Percentiles rank a stretch among this genome's conserved stretches.
Evolutionary conservation across 2,888 invertebrate species (phyloP).

Genomic region (Orthosia gothica): DNA sequence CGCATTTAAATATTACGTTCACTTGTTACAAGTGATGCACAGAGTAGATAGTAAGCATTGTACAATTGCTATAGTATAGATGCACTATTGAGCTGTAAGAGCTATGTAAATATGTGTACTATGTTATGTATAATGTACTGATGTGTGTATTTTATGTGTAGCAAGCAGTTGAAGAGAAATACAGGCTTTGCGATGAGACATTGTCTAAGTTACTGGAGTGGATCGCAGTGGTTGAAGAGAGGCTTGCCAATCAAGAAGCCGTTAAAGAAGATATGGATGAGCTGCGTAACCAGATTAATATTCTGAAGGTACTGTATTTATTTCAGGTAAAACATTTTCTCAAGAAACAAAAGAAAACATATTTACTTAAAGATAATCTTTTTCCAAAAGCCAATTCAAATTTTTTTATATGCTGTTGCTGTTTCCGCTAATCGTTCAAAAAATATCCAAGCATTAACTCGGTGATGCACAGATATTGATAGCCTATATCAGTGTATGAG

Average conservation of each 20-base stretch:
- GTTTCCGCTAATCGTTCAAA: too few species aligned
- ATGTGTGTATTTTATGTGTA: slow-evolving; percentile 84
- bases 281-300: slow-evolving; percentile 97
- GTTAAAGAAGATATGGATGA: slow-evolving; percentile 97
- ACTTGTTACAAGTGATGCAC: slow-evolving; percentile 69
- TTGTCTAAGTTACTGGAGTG: slow-evolving; percentile 96
- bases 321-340: too few species aligned
- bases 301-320: slow-evolving; percentile 93
- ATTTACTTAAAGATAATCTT: too few species aligned
- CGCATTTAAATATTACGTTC: slow-evolving; percentile 40
- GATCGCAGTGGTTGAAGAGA: slow-evolving; percentile 96
- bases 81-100: slow-evolving; percentile 62
- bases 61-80: slow-evolving; percentile 73
- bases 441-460: too few species aligned
- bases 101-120: slow-evolving; percentile 59
- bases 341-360: too few species aligned
- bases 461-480: too few species aligned
- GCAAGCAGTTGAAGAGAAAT: slow-evolving; percentile 99
- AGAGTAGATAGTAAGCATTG: slow-evolving; percentile 74
- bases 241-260: slow-evolving; percentile 96
- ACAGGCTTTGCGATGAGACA: slow-evolving; percentile 97
- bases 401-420: too few species aligned
- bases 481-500: too few species aligned
- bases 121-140: slow-evolving; percentile 36
- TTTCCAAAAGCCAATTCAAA: too few species aligned